phyloP scores from a whole-genome alignment of 2,113 vertebrate species.

The Galeopterus variegatus region DNA sequence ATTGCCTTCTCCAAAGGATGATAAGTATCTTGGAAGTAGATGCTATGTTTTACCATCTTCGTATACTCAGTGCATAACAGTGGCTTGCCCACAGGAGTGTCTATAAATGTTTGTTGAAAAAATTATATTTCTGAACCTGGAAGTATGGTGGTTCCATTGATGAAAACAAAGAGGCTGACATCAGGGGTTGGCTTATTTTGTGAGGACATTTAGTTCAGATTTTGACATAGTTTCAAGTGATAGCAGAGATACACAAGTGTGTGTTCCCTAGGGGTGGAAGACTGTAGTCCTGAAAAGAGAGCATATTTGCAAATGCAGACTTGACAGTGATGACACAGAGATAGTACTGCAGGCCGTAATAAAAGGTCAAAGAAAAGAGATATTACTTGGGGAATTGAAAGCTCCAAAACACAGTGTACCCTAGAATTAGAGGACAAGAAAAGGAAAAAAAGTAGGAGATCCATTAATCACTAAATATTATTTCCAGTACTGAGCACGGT shows the following conservation, averaged over 20 bases:
- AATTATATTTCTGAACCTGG: not conserved
- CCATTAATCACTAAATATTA: not conserved
- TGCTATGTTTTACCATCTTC: not conserved
- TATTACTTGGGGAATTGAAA: not conserved
- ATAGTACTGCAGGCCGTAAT: not conserved
- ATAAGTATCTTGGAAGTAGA: not conserved
- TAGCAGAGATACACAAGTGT: not conserved
- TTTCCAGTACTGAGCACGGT: not conserved
- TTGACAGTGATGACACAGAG: not conserved
- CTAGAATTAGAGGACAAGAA: not conserved
- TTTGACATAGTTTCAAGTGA: not conserved
- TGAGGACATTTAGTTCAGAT: not conserved
- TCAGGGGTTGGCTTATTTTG: not conserved
- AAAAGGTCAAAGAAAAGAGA: not conserved
- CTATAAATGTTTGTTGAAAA: conserved; percentile 7
- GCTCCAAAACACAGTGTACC: not conserved
- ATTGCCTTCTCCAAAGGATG: not conserved
- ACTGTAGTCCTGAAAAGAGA: not conserved
- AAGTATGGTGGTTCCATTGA: not conserved
- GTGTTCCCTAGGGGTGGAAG: not conserved
- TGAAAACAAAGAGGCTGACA: not conserved
- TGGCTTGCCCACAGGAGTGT: not conserved
- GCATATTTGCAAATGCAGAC: not conserved
- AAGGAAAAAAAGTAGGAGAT: not conserved
- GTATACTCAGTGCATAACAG: not conserved